These are phyloP conservation scores for Dendrocincla fuliginosa DNA, from an alignment of 2,797 vertebrate genomes.

Conservation along the genomic window DNA sequence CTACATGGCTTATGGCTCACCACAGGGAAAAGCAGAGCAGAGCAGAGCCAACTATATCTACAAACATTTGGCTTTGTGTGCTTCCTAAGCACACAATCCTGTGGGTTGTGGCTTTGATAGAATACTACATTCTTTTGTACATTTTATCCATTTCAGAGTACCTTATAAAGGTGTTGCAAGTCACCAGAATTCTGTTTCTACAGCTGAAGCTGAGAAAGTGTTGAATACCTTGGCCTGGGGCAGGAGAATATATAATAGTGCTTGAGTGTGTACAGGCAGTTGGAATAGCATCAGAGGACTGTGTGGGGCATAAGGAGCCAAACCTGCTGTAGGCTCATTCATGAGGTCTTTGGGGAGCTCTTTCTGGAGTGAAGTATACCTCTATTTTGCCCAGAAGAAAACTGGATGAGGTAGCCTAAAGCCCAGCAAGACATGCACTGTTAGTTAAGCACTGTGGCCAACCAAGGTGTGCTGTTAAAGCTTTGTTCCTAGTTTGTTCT, in stretches of 20 bases:
- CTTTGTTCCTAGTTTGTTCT: neutral
- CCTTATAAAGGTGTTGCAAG: neutral
- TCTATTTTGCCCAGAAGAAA: neutral
- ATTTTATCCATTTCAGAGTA: neutral
- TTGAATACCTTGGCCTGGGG: neutral
- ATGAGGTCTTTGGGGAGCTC: neutral
- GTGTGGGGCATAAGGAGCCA: neutral
- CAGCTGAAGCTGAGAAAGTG: neutral
- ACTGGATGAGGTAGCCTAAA: neutral
- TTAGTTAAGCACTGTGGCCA: neutral
- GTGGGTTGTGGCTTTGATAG: neutral
- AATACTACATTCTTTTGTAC: neutral
- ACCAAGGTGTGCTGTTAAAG: neutral
- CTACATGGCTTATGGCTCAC: neutral
- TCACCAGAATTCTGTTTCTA: neutral
- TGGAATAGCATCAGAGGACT: neutral
- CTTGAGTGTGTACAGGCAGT: neutral
- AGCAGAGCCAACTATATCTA: neutral
- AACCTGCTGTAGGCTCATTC: neutral
- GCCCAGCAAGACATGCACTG: neutral
- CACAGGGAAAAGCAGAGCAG: neutral
- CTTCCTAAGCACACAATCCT: neutral
- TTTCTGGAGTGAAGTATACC: neutral
- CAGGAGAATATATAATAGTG: neutral
- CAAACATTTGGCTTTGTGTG: neutral